Evolutionary conservation across 35 echinoderm and acorn worm genomes (phyloP), one percentile per base, ranked within the genome.

Genomic region (Heliocidaris erythrogramma): DNA sequence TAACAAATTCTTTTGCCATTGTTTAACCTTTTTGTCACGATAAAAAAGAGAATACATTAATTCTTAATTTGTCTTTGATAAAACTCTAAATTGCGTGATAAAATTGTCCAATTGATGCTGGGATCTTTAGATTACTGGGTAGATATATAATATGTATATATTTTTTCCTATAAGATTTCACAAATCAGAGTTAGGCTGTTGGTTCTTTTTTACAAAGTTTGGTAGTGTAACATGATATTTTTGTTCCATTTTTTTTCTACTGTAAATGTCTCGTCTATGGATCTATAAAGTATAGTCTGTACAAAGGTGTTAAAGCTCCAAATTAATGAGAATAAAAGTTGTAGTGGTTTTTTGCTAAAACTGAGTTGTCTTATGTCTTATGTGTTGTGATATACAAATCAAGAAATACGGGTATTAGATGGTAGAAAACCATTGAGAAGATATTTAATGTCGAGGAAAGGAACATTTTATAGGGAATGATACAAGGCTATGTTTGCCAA

Each of bases 261-360:
- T 78, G 7, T 78, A 24, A n/a, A 78, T 78, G 65, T 78, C 27
- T 21, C 0, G 27, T 4, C 65, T n/a, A 78, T 78, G 65, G 27
- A 27, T 78, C 2, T 78, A 78, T 18, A 27, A 78, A 21, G 65
- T 9, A 78, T 78, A 78, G 65, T 78, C 21, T 78, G 65, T 78
- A 78, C 65, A 78, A 78, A 78, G 65, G 27, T 78, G 65, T 78
- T 42, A 78, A 78, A 78, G 65, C 65, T 78, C 52, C 65, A 78
- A 27, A 27, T 21, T 27, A 78, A 24, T 78, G 65, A 78, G 65
- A 78, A 78, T 78, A 78, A 78, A 78, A 78, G 21, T 78, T 78
- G 65, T 78, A 78, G 65, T 78, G 65, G 3, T 78, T 78, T 78
- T 78, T 78, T 78, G 65, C 65, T 78, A 78, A 27, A 78, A 7